A percentile compares a stretch with the other conserved stretches of the same genome.
phyloP scores from a whole-genome alignment of 2,888 invertebrate genomes.

The Alentia gelatinosa region DNA sequence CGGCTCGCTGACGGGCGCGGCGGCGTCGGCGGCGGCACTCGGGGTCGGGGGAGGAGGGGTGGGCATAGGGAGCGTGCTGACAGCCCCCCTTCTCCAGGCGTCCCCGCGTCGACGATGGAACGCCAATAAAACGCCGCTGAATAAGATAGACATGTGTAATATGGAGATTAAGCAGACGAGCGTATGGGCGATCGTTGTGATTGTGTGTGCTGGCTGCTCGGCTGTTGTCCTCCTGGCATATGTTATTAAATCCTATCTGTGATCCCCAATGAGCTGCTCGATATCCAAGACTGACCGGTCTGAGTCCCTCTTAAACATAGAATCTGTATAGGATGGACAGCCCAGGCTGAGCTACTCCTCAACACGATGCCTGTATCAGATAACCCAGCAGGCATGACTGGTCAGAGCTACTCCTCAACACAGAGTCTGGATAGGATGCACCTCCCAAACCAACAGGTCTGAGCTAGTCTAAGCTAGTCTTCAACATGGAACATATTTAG shows the following conservation, averaged over 20 bases:
- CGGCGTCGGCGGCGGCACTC: neutral
- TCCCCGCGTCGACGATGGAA: slow-evolving; percentile 19
- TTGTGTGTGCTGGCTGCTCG: neutral
- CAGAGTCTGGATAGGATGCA: no score
- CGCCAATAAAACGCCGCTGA: neutral
- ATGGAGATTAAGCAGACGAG: slow-evolving; percentile 46
- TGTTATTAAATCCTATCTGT: neutral
- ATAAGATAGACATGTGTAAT: neutral
- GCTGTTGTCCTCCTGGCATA: slow-evolving; percentile 35
- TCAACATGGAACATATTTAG: no score
- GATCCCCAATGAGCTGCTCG: no score
- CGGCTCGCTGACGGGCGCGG: neutral
- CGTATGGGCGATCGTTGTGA: slow-evolving; percentile 22
- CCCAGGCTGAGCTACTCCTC: no score
- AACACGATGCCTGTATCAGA: no score
- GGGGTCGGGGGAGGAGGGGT: neutral
- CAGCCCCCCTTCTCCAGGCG: neutral
- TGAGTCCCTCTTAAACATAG: no score
- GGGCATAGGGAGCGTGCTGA: neutral
- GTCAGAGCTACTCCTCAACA: no score
- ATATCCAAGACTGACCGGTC: no score
- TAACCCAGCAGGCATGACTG: no score
- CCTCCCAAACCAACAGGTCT: no score
- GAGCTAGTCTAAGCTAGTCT: no score
- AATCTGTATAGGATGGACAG: no score